A percentile compares a stretch with the other conserved stretches of the same genome.
Evolutionary conservation across 1,140 invertebrate species (phyloP).

Genomic region (Zaprionus ornatus): DNA sequence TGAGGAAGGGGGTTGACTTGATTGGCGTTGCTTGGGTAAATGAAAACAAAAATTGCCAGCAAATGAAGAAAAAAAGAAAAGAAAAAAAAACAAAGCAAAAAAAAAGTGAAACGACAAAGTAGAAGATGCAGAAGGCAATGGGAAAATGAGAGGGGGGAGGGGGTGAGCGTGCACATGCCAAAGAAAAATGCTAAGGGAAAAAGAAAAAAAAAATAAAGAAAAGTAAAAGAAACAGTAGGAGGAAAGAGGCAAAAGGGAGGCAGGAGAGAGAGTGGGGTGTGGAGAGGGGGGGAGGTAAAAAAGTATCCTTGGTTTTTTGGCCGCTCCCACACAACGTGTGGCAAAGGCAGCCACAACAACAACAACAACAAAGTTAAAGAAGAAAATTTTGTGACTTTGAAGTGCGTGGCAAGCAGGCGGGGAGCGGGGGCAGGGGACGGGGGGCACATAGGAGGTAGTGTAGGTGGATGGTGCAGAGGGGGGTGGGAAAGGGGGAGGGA

Average conservation of each 20-base stretch:
- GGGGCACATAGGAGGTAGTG: slow-evolving; percentile 32
- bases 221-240: slow-evolving; percentile 16
- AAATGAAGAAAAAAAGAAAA: slow-evolving; percentile 62
- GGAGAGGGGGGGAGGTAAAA: neutral
- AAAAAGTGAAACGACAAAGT: slow-evolving; percentile 32
- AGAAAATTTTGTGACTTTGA: slow-evolving; percentile 68
- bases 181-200: slow-evolving; percentile 21
- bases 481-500: neutral
- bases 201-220: slow-evolving; percentile 4
- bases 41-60: slow-evolving; percentile 72
- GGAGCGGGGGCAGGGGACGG: neutral
- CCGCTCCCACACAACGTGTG: neutral
- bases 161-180: slow-evolving; percentile 21
- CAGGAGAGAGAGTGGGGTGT: neutral
- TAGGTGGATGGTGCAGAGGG: no score
- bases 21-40: slow-evolving; percentile 68
- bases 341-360: slow-evolving; percentile 14
- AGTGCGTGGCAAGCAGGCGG: slow-evolving; percentile 56
- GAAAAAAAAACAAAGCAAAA: slow-evolving; percentile 45
- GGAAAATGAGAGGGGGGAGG: no score
- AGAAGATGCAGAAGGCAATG: neutral
- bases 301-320: slow-evolving; percentile 30
- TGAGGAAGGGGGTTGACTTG: slow-evolving; percentile 29
- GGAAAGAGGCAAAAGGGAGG: neutral
- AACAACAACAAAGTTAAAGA: slow-evolving; percentile 31